Evolutionary conservation across 1,140 invertebrate species (phyloP).

Genomic region (Hydropsyche tenuis): DNA sequence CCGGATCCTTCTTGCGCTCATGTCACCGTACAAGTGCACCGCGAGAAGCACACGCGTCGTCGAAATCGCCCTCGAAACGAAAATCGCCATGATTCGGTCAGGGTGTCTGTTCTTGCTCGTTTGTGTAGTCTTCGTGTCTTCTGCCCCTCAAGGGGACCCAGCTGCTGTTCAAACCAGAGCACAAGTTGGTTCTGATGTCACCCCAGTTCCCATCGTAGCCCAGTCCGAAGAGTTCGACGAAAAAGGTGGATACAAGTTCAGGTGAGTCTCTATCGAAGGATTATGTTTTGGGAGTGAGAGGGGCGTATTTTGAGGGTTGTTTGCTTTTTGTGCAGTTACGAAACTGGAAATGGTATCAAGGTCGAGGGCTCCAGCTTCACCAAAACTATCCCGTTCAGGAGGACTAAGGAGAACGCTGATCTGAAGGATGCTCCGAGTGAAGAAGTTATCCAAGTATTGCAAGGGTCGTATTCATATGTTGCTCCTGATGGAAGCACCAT

Average conservation of each 20-base stretch:
- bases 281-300: constrained; percentile 51
- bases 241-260: constrained; percentile 64
- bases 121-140: constrained; percentile 48
- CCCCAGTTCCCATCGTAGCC: constrained; percentile 62
- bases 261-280: constrained; percentile 49
- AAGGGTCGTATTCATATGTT: constrained; percentile 70
- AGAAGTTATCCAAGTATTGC: constrained; percentile 65
- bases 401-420: constrained; percentile 59
- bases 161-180: background rate
- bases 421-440: constrained; percentile 59
- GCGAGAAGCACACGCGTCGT: constrained; percentile 22
- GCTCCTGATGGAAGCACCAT: constrained; percentile 69
- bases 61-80: background rate
- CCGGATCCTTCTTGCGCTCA: constrained; percentile 33
- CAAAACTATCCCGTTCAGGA: constrained; percentile 62
- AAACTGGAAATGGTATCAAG: constrained; percentile 70
- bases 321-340: constrained; percentile 59
- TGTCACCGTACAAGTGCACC: constrained; percentile 40
- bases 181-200: constrained; percentile 50
- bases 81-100: constrained; percentile 38
- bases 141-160: constrained; percentile 49
- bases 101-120: constrained; percentile 50
- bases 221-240: constrained; percentile 62
- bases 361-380: constrained; percentile 68
- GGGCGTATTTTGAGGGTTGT: no score